Evolutionary conservation across 2,113 vertebrate genomes (phyloP).

Genomic region (Eptesicus fuscus): DNA sequence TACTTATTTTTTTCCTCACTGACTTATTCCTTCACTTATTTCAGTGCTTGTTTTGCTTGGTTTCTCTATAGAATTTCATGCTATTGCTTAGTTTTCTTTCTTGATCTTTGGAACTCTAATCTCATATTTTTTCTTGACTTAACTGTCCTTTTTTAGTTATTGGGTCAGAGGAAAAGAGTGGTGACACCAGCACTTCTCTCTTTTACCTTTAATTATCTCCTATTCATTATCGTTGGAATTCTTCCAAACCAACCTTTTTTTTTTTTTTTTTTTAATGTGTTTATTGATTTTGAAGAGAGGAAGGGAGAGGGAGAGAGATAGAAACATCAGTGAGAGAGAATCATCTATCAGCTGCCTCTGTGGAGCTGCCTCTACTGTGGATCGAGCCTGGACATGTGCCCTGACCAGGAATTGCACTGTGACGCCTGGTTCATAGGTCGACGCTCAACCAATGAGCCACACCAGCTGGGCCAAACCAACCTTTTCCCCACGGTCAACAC

Average conservation of each 20-base stretch:
- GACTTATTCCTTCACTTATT: constrained; percentile 8
- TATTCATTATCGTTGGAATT: not conserved
- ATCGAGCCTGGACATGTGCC: too few species aligned
- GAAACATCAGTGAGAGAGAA: too few species aligned
- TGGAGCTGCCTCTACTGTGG: too few species aligned
- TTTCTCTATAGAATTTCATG: constrained; percentile 17
- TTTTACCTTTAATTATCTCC: not conserved
- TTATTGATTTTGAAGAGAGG: too few species aligned
- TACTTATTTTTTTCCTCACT: not conserved
- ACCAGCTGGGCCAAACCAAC: too few species aligned
- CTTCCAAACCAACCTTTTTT: not conserved
- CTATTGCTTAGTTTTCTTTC: not conserved
- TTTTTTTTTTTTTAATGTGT: too few species aligned
- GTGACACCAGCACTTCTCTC: not conserved
- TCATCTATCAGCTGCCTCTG: too few species aligned
- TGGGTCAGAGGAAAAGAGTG: not conserved
- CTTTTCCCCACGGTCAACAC: not conserved
- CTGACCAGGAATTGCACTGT: too few species aligned
- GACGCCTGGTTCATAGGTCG: too few species aligned
- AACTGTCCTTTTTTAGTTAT: not conserved
- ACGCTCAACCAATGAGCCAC: too few species aligned
- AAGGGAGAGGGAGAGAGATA: too few species aligned
- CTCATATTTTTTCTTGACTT: constrained; percentile 28
- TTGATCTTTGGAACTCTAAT: not conserved
- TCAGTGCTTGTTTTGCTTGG: constrained; percentile 5